These are phyloP conservation scores for Drosophila watanabei DNA, from an alignment of 1,140 invertebrate genomes.

Conservation along the genomic window DNA sequence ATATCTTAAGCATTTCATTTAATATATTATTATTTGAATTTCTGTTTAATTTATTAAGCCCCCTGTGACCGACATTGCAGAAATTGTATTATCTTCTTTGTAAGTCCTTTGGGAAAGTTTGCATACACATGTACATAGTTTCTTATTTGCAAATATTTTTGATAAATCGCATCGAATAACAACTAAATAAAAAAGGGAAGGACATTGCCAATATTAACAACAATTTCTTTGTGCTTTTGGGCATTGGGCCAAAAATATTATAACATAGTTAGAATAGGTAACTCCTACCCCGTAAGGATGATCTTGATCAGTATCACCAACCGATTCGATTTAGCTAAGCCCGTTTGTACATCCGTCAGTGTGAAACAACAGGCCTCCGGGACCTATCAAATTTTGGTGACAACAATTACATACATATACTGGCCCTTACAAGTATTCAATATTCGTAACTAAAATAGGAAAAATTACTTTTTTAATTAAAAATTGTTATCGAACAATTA, in stretches of 20 bases:
- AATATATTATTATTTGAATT: not conserved
- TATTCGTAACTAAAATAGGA: too few species aligned
- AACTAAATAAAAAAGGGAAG: slow-evolving; percentile 50
- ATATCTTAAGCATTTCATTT: not conserved
- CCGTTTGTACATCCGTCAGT: too few species aligned
- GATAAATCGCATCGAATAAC: slow-evolving; percentile 64
- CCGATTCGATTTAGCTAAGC: too few species aligned
- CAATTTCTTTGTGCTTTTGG: slow-evolving; percentile 73
- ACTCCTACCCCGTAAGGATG: too few species aligned
- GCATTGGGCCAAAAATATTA: slow-evolving; percentile 69
- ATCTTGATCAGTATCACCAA: too few species aligned
- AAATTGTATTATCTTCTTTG: not conserved
- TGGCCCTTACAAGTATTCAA: too few species aligned
- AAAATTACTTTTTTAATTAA: too few species aligned
- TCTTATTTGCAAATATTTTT: not conserved
- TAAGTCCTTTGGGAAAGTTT: not conserved
- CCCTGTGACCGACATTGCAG: not conserved
- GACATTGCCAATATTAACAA: slow-evolving; percentile 77
- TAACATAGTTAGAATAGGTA: too few species aligned
- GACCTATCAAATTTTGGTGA: too few species aligned
- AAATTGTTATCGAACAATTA: too few species aligned
- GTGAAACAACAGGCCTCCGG: too few species aligned
- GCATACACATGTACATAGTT: not conserved
- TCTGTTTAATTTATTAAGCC: not conserved
- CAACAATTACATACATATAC: too few species aligned